Evolutionary conservation across 2,888 invertebrate genomes (phyloP).

Genomic region (Eupithecia subumbrata): DNA sequence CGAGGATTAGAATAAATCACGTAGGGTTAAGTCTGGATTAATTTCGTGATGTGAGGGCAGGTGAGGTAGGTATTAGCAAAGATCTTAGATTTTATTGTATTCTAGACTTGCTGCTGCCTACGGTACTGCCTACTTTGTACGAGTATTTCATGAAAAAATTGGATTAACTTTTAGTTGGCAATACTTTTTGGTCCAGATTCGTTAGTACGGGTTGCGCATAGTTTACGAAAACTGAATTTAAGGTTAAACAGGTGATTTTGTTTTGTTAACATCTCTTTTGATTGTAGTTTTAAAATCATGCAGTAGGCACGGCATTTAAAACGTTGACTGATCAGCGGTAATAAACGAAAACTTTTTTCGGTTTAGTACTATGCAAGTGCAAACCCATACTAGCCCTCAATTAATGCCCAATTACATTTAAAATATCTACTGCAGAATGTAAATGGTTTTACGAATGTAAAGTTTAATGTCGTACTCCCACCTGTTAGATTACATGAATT

Average conservation of each 20-base stretch:
- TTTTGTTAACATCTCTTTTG: too few species aligned
- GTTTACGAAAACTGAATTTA: background rate
- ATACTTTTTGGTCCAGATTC: background rate
- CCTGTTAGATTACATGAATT: constrained; percentile 34
- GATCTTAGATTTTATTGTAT: background rate
- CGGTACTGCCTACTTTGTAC: background rate
- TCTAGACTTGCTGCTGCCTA: background rate
- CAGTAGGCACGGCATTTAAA: background rate
- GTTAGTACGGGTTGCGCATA: background rate
- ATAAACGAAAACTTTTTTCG: background rate
- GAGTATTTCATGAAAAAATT: background rate
- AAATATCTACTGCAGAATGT: background rate
- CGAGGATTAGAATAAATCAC: constrained; percentile 45
- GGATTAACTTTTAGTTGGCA: background rate
- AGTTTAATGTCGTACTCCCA: constrained; percentile 13
- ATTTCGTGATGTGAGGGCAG: constrained; percentile 31
- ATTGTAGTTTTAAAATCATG: background rate
- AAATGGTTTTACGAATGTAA: background rate
- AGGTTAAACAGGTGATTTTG: too few species aligned
- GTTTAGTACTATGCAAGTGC: background rate
- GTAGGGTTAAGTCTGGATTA: constrained; percentile 40
- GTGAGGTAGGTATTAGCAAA: background rate
- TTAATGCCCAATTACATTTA: background rate
- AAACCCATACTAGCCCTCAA: background rate
- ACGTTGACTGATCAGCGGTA: background rate